Conservation (phyloP, 2,888 invertebrate species). For the Napeogenes inachia region DNA sequence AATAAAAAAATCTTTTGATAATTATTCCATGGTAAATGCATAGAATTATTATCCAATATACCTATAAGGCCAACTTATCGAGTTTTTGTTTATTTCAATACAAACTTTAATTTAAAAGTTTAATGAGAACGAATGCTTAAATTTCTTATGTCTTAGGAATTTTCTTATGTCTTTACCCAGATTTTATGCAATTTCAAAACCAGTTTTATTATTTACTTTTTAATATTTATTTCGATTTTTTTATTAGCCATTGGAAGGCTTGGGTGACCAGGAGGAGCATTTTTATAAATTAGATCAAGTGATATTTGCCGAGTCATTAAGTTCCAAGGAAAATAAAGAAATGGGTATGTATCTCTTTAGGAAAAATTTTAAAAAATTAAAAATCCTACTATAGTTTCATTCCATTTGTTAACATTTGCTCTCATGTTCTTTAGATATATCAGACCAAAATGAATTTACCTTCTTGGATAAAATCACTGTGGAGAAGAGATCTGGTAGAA, state of each 20-base stretch:
- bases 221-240: constrained; percentile 6
- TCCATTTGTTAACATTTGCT: neutral
- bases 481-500: constrained; percentile 31
- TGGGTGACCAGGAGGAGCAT: constrained; percentile 21
- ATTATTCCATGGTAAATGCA: too few relatives aligned
- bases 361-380: neutral
- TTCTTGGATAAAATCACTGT: constrained; percentile 35
- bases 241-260: constrained; percentile 35
- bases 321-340: constrained; percentile 10
- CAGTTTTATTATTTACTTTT: neutral
- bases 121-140: too few relatives aligned
- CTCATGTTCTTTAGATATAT: neutral
- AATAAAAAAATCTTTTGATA: too few relatives aligned
- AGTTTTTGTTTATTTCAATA: too few relatives aligned
- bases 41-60: too few relatives aligned
- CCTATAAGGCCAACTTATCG: too few relatives aligned
- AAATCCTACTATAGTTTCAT: neutral
- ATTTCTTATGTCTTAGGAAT: too few relatives aligned
- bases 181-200: neutral
- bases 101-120: too few relatives aligned
- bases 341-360: constrained; percentile 9
- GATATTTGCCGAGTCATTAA: constrained; percentile 39
- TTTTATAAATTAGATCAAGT: constrained; percentile 34
- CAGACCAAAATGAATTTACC: constrained; percentile 20
- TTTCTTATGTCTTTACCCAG: too few relatives aligned